A percentile compares a stretch with the other conserved stretches of the same genome.
These are phyloP conservation scores for Rynchops niger DNA, from an alignment of 2,113 vertebrate genomes.

Conservation along the genomic window DNA sequence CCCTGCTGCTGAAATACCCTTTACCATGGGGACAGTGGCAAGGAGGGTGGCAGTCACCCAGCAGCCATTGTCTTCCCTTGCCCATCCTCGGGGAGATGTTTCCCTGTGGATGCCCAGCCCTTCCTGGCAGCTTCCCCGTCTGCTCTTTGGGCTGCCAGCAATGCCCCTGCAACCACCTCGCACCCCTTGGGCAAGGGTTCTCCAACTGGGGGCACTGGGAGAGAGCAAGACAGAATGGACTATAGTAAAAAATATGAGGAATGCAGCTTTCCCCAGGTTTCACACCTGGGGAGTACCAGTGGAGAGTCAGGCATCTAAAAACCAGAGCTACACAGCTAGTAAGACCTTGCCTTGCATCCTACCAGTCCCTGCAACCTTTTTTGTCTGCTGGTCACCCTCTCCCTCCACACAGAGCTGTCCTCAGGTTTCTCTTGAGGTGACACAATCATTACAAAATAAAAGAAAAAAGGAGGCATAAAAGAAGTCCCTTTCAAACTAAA, in stretches of 20 bases:
- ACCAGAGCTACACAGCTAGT: neutral
- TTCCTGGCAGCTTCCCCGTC: neutral
- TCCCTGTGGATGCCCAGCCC: neutral
- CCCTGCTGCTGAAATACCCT: neutral
- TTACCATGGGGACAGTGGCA: accelerated
- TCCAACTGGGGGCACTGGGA: neutral
- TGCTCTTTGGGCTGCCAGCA: neutral
- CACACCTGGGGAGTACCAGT: accelerated
- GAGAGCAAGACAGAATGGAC: neutral
- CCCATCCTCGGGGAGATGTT: accelerated
- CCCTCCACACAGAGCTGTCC: neutral
- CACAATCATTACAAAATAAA: neutral
- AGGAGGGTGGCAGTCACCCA: accelerated
- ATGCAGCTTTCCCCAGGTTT: neutral
- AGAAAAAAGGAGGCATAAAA: neutral
- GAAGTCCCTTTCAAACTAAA: neutral
- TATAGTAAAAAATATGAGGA: neutral
- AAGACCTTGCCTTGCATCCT: neutral
- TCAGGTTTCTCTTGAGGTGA: neutral
- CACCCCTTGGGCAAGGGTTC: neutral
- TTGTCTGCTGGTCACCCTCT: neutral
- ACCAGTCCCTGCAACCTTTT: neutral
- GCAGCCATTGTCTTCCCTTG: neutral
- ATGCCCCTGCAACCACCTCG: neutral
- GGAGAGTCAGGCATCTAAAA: neutral